Percentiles rank a stretch among this genome's conserved stretches.
Evolutionary conservation across 1,140 invertebrate genomes (phyloP).

Genomic region (Ephestia elutella): DNA sequence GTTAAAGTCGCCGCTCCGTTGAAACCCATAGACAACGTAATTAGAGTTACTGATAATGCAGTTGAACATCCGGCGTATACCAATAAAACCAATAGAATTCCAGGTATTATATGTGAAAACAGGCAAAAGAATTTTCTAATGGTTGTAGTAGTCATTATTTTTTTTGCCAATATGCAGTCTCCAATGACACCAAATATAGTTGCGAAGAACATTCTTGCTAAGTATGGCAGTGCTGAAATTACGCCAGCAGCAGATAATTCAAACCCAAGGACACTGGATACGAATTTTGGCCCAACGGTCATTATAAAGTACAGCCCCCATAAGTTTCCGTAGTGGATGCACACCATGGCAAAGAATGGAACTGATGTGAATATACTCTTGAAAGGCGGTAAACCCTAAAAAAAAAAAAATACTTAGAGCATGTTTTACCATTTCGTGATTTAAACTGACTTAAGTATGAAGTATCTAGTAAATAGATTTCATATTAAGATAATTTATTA

Average conservation of each 20-base stretch:
- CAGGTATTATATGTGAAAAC: slow-evolving; percentile 83
- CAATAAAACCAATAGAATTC: slow-evolving; percentile 77
- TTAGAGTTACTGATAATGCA: slow-evolving; percentile 77
- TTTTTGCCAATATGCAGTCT: slow-evolving; percentile 77
- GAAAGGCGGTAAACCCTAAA: slow-evolving; percentile 75
- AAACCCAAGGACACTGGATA: slow-evolving; percentile 87
- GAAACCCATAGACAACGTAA: slow-evolving; percentile 84
- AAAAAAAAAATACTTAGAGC: slow-evolving; percentile 15
- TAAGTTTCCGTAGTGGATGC: slow-evolving; percentile 84
- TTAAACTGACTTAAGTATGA: no score
- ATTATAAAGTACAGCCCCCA: slow-evolving; percentile 89
- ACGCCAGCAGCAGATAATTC: slow-evolving; percentile 83
- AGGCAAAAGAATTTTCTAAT: slow-evolving; percentile 83
- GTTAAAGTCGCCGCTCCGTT: slow-evolving; percentile 90
- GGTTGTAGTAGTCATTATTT: slow-evolving; percentile 74
- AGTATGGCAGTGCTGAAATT: slow-evolving; percentile 82
- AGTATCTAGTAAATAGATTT: background rate
- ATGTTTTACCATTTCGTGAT: no score
- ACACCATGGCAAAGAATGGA: slow-evolving; percentile 79
- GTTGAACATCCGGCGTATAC: slow-evolving; percentile 81
- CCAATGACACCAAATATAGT: slow-evolving; percentile 80
- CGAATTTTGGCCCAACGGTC: slow-evolving; percentile 91
- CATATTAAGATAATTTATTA: background rate
- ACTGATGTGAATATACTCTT: slow-evolving; percentile 76
- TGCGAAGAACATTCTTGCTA: slow-evolving; percentile 78